These are phyloP conservation scores for Catocala nupta DNA, from an alignment of 2,888 invertebrate genomes.

Conservation along the genomic window DNA sequence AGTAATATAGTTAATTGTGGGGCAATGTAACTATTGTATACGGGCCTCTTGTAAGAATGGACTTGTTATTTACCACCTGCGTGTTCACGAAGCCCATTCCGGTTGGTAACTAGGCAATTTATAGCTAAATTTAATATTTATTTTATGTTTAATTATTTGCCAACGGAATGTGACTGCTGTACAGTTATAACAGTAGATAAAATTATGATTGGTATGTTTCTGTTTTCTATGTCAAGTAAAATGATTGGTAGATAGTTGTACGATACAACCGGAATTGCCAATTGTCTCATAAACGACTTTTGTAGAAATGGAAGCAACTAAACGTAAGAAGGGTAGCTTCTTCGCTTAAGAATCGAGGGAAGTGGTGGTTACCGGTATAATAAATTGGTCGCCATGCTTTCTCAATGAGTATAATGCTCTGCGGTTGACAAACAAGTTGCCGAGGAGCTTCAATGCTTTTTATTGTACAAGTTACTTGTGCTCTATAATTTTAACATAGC, in stretches of 20 bases:
- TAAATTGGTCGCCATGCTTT: conserved; percentile 26
- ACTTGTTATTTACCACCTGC: conserved; percentile 86
- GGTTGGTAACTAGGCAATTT: conserved; percentile 85
- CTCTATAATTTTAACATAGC: conserved; percentile 76
- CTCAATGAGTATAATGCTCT: conserved; percentile 43
- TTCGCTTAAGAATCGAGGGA: conserved; percentile 40
- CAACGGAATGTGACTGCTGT: conserved; percentile 86
- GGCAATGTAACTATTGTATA: conserved; percentile 67
- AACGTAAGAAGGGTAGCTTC: conserved; percentile 69
- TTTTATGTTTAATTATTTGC: conserved; percentile 79
- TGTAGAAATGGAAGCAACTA: conserved; percentile 56
- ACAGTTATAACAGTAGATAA: conserved; percentile 80
- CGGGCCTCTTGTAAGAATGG: conserved; percentile 79
- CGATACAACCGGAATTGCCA: conserved; percentile 37
- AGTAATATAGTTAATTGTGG: conserved; percentile 76
- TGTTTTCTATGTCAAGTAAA: conserved; percentile 51
- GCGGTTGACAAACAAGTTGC: conserved; percentile 51
- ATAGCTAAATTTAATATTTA: conserved; percentile 84
- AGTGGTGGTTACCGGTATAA: conserved; percentile 22
- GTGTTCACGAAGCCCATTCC: conserved; percentile 86
- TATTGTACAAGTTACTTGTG: conserved; percentile 65
- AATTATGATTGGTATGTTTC: conserved; percentile 70
- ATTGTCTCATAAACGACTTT: conserved; percentile 40
- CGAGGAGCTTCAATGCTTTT: conserved; percentile 61
- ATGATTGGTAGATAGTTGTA: conserved; percentile 42